Conservation (phyloP, 2,888 invertebrate genomes). For the Lochmaea crataegi region DNA sequence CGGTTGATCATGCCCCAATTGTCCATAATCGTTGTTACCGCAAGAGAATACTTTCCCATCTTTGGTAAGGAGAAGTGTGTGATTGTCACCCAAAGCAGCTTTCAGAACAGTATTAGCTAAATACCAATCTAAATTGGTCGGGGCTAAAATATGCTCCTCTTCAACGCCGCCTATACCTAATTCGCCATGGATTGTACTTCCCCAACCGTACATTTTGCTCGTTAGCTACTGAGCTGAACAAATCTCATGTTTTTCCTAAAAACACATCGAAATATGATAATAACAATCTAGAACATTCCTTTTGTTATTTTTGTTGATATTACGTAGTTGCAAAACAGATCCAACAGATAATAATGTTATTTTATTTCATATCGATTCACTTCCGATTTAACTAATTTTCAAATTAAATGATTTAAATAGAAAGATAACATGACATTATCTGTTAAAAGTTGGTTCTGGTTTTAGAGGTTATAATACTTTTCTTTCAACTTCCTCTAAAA, state of each 20-base stretch:
- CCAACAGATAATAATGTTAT: too few species aligned
- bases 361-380: conserved; percentile 1
- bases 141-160: conserved; percentile 75
- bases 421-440: background rate
- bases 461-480: conserved; percentile 1
- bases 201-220: conserved; percentile 77
- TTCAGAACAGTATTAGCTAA: conserved; percentile 68
- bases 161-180: conserved; percentile 83
- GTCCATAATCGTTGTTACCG: conserved; percentile 93
- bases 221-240: conserved; percentile 23
- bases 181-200: conserved; percentile 81
- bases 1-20: conserved; percentile 82
- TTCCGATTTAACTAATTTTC: conserved; percentile 4
- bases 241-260: conserved; percentile 38
- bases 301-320: background rate
- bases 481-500: background rate
- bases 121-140: conserved; percentile 73
- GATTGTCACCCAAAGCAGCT: conserved; percentile 83
- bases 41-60: conserved; percentile 89
- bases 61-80: conserved; percentile 81
- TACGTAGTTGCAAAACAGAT: background rate
- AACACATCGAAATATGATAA: conserved; percentile 16
- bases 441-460: too few species aligned
- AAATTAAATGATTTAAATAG: conserved; percentile 4
- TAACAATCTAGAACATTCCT: conserved; percentile 29